Percentiles rank a stretch among this genome's conserved stretches.
Conservation (phyloP, 2,888 invertebrate species). For the Anticlea derivata region DNA sequence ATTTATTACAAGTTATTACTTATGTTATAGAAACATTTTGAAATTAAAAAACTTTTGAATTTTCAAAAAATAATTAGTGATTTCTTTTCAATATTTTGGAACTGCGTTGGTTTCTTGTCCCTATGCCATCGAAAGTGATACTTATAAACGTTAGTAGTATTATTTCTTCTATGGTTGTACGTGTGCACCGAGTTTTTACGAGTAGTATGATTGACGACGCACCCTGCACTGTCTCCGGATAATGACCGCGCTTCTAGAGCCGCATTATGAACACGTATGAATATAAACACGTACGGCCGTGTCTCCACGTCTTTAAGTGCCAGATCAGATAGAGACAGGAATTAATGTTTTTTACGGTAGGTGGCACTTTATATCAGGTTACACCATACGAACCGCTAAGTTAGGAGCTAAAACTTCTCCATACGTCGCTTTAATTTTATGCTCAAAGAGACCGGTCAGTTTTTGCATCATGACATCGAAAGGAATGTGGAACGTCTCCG, state of each 20-base stretch:
- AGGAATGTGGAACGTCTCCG: constrained; percentile 54
- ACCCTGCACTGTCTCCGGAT: constrained; percentile 46
- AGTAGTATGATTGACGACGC: constrained; percentile 65
- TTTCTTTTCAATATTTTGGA: too few relatives aligned
- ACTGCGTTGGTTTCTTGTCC: too few relatives aligned
- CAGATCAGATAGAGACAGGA: constrained; percentile 48
- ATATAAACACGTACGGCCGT: constrained; percentile 50
- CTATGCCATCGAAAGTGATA: neutral
- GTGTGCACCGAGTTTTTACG: constrained; percentile 61
- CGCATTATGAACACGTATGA: constrained; percentile 58
- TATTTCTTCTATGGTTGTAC: constrained; percentile 27
- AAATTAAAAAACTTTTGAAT: too few relatives aligned
- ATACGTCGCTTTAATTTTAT: constrained; percentile 23
- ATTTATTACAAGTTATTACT: too few relatives aligned
- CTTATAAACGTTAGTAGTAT: neutral
- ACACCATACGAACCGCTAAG: constrained; percentile 24
- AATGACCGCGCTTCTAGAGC: constrained; percentile 57
- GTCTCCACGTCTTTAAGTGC: constrained; percentile 44
- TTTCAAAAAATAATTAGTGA: too few relatives aligned
- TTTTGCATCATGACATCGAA: constrained; percentile 33
- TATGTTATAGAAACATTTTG: too few relatives aligned
- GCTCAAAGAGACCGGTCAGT: constrained; percentile 10
- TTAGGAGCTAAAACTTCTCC: constrained; percentile 17
- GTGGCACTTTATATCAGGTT: constrained; percentile 42
- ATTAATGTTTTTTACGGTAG: constrained; percentile 39